A percentile compares a stretch with the other conserved stretches of the same genome.
phyloP scores from a whole-genome alignment of 2,797 vertebrate species.

The Phalloptychus januarius region DNA sequence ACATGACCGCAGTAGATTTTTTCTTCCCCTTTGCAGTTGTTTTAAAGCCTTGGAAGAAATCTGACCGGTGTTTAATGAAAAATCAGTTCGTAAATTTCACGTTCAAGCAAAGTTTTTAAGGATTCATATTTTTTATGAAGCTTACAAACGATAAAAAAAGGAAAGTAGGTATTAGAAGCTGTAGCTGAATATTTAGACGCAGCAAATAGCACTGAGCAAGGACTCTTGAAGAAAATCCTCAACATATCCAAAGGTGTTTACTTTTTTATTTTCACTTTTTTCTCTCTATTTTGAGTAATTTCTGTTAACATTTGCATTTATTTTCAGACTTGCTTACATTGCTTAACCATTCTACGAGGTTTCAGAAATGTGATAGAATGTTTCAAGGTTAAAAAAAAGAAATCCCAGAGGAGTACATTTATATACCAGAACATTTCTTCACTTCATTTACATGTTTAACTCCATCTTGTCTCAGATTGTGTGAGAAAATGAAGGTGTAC shows the following conservation, averaged over 20 bases:
- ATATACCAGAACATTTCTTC: constrained; percentile 5
- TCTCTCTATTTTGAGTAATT: not conserved
- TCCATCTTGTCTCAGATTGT: constrained; percentile 29
- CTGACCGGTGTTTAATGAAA: not conserved
- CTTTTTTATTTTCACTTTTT: not conserved
- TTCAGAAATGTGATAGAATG: not conserved
- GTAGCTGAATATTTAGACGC: not conserved
- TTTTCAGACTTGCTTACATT: not conserved
- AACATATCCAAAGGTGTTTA: not conserved
- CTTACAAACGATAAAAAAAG: not conserved
- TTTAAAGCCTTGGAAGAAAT: not conserved
- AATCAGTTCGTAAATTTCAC: not conserved
- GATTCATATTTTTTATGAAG: not conserved
- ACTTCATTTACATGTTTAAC: constrained; percentile 39
- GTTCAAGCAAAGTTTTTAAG: not conserved
- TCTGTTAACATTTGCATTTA: not conserved
- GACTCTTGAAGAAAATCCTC: not conserved
- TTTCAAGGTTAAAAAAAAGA: constrained; percentile 1
- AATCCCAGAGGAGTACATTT: not conserved
- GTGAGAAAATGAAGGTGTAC: constrained; percentile 20
- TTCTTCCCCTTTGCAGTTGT: not conserved
- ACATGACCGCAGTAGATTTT: not conserved
- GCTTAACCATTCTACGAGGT: not conserved
- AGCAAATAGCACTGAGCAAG: not conserved
- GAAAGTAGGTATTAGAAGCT: not conserved